Conservation (phyloP, 1,140 invertebrate genomes). For the Aphaenogaster rudis region DNA sequence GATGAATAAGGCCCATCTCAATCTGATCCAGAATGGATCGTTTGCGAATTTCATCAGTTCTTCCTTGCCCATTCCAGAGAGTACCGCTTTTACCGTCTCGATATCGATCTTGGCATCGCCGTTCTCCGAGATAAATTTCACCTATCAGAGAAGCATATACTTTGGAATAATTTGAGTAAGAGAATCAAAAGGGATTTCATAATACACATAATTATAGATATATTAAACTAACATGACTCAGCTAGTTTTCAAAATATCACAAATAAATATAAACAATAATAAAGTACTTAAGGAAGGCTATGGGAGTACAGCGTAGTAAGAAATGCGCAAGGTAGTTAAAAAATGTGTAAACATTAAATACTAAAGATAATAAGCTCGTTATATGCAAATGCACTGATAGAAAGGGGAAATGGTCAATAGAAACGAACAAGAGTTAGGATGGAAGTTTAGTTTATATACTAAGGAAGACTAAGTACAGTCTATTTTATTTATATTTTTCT, state of each 20-base stretch:
- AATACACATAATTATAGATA: neutral
- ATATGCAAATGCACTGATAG: neutral
- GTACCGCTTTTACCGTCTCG: no score
- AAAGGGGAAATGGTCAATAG: neutral
- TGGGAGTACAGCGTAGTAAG: no score
- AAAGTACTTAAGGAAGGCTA: no score
- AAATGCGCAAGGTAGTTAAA: no score
- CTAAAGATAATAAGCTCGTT: no score
- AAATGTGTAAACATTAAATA: no score
- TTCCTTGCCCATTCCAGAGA: no score
- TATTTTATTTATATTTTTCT: no score
- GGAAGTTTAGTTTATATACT: no score
- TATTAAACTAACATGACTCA: neutral
- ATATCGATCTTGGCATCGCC: constrained; percentile 87
- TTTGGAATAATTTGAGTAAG: neutral
- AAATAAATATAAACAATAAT: neutral
- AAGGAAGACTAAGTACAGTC: no score
- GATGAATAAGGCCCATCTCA: constrained; percentile 95
- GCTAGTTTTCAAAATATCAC: neutral
- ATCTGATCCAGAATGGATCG: constrained; percentile 96
- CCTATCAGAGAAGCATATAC: constrained; percentile 78
- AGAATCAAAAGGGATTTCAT: neutral
- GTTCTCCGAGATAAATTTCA: constrained; percentile 92
- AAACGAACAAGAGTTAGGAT: no score
- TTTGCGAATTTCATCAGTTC: constrained; percentile 96